Conservation (phyloP, 2,113 vertebrate genomes). For the Rhinolophus sinicus region DNA sequence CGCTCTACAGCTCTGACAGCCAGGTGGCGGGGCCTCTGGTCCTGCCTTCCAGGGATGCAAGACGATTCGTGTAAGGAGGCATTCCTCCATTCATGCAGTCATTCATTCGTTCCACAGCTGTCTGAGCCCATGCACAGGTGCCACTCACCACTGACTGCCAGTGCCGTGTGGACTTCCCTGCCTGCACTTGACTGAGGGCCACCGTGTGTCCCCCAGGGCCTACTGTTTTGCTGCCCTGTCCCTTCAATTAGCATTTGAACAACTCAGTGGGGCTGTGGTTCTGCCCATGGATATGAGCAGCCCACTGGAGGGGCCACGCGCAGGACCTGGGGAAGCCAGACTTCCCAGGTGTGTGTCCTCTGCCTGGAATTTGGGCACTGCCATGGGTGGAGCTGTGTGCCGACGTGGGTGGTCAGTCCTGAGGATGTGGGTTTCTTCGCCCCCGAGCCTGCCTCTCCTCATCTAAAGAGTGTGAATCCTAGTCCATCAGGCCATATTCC, state of each 20-base stretch:
- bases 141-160: too few species aligned
- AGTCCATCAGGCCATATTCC: neutral
- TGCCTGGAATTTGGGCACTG: neutral
- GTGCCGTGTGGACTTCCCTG: neutral
- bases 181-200: neutral
- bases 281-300: too few species aligned
- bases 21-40: rapidly evolving
- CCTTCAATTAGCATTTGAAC: too few species aligned
- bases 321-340: rapidly evolving
- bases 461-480: rapidly evolving
- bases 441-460: rapidly evolving
- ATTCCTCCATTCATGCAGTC: rapidly evolving
- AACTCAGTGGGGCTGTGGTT: neutral
- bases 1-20: neutral
- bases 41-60: too few species aligned
- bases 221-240: neutral
- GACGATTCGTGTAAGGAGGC: rapidly evolving
- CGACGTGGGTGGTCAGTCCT: rapidly evolving
- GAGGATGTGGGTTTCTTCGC: rapidly evolving
- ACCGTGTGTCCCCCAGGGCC: neutral
- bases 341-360: neutral
- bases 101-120: rapidly evolving
- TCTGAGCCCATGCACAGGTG: neutral
- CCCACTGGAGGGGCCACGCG: rapidly evolving
- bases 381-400: rapidly evolving